Evolutionary conservation across 2,888 invertebrate genomes (phyloP), one percentile per base, ranked within the genome.

Genomic region (Ceramica pisi): DNA sequence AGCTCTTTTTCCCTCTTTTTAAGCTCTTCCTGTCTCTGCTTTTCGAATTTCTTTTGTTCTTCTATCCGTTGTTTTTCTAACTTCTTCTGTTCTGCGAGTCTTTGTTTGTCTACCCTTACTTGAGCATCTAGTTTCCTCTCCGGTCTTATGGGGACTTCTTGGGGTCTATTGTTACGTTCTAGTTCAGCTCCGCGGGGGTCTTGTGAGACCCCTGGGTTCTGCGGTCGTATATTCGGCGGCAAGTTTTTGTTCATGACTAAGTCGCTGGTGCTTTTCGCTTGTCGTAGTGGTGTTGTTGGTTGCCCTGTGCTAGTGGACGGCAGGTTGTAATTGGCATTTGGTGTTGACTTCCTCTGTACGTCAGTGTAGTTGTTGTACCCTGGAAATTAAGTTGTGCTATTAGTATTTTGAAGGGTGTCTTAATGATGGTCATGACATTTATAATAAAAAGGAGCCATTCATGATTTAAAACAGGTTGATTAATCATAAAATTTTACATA

Each of bases 1-100:
- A 87, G 84, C 66, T 89, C 82, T 35, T 82, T 76, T 46, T 94
- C 92, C 19, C 86, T 21, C 72, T 89, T 91, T 67, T 89, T 90
- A 68, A 90, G 90, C 75, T 92, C 92, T 64, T 90, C 92, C 63
- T 88, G 35, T 63, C 86, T 82, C 75, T 91, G 89, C 79, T 94
- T 94, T 19, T 94, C 92, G n/a, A 89, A 14, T 71, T 89, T 91
- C 64, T 90, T 91, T 68, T 92, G 90, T 71, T 92, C 92, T 66
- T 90, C 92, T 48, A 90, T 79, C 67, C 90, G 84, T 16, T 81
- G 84, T 78, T 89, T 92, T 48, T 85, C 80, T 44, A 86, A 51
- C 71, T 84, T 88, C 44, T 78, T 86, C 41, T 82, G 70, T 75
- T 86, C 80, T 74, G 81, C 86, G 16, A 78, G 68, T 59, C 51